These are phyloP conservation scores for Entelurus aequoreus DNA, from an alignment of 2,113 vertebrate species.

Conservation along the genomic window DNA sequence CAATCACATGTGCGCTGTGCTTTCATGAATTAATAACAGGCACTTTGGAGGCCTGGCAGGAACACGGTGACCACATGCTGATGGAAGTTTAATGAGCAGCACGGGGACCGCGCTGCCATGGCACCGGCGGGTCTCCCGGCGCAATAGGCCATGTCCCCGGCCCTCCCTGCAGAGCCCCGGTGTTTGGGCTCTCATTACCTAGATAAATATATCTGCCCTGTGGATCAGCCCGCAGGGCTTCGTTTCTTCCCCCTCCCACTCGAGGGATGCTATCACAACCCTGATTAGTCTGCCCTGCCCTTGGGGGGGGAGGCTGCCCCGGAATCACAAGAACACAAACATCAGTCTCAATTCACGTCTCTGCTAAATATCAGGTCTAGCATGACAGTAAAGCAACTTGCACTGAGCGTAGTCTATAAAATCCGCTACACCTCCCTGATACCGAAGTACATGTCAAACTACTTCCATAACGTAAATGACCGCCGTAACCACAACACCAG, in stretches of 20 bases:
- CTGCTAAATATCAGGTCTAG: conserved; percentile 52
- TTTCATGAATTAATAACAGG: conserved; percentile 95
- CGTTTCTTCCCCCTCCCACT: conserved; percentile 39
- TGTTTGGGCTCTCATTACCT: conserved; percentile 75
- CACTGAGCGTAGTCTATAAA: too few species aligned
- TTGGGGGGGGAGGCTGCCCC: conserved; percentile 57
- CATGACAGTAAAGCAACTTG: too few species aligned
- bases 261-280: conserved; percentile 67
- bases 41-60: conserved; percentile 81
- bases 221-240: conserved; percentile 53
- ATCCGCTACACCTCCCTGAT: too few species aligned
- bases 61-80: conserved; percentile 75
- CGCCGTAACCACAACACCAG: too few species aligned
- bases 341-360: conserved; percentile 64
- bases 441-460: too few species aligned
- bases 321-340: conserved; percentile 66
- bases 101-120: conserved; percentile 76
- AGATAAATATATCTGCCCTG: conserved; percentile 71
- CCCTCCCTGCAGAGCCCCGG: conserved; percentile 58
- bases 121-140: conserved; percentile 63
- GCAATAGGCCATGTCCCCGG: conserved; percentile 67
- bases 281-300: conserved; percentile 68
- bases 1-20: conserved; percentile 81
- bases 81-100: conserved; percentile 89
- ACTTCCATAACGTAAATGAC: too few species aligned